Evolutionary conservation across 2,888 invertebrate genomes (phyloP).

Genomic region (Oligia latruncula): DNA sequence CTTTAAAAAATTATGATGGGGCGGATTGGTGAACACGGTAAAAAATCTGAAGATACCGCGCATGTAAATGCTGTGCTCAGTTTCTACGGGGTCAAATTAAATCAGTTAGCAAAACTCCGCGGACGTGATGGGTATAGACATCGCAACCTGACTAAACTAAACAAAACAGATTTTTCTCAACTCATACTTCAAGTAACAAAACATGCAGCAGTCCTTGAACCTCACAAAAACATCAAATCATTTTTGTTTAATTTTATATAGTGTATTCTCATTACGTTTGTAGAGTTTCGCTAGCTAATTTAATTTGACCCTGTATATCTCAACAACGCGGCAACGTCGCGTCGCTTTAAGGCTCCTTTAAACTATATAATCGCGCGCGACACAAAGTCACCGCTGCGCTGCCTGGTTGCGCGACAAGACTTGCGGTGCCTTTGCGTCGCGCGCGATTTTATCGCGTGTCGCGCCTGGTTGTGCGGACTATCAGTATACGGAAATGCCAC

Average conservation of each 20-base stretch:
- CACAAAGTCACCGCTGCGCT: no score
- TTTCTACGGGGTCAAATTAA: neutral
- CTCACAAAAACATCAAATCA: neutral
- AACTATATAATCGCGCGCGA: no score
- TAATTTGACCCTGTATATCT: no score
- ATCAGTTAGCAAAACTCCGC: neutral
- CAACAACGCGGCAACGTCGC: neutral
- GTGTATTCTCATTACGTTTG: no score
- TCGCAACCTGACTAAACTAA: neutral
- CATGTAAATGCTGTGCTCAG: neutral
- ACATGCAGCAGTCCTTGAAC: neutral
- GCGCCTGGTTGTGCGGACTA: no score
- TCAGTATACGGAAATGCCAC: neutral
- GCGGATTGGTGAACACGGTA: conserved; percentile 37
- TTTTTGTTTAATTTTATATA: no score
- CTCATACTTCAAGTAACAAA: neutral
- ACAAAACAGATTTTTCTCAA: neutral
- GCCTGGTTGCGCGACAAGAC: no score
- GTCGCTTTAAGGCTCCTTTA: neutral
- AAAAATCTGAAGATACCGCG: conserved; percentile 11
- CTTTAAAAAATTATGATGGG: conserved; percentile 30
- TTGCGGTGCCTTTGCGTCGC: no score
- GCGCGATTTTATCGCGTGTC: no score
- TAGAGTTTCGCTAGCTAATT: no score
- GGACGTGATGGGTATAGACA: no score